These are phyloP conservation scores for Chromoteleia sp. DNA, from an alignment of 2,888 invertebrate genomes.

Conservation along the genomic window DNA sequence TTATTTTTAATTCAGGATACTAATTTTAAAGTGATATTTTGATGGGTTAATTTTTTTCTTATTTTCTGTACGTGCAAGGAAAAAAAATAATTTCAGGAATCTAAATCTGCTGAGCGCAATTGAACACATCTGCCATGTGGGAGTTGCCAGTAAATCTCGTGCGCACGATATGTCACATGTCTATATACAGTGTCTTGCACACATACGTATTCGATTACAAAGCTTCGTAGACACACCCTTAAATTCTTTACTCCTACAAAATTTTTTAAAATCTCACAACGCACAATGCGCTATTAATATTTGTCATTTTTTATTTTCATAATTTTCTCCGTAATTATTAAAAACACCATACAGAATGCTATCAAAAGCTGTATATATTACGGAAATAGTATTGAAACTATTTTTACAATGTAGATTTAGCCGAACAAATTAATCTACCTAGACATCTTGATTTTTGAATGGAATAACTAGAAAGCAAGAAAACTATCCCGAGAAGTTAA, in stretches of 20 bases:
- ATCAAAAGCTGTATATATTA: neutral
- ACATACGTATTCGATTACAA: slow-evolving; percentile 73
- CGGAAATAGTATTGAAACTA: neutral
- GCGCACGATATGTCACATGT: slow-evolving; percentile 75
- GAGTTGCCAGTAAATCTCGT: slow-evolving; percentile 73
- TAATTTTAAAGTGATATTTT: slow-evolving; percentile 25
- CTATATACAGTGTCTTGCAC: slow-evolving; percentile 71
- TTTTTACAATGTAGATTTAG: neutral
- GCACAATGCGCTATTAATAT: slow-evolving; percentile 50
- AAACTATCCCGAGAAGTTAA: neutral
- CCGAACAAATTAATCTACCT: neutral
- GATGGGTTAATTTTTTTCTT: slow-evolving; percentile 25
- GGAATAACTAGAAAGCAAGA: neutral
- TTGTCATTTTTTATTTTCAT: slow-evolving; percentile 20
- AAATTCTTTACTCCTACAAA: slow-evolving; percentile 70
- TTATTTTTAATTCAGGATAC: neutral
- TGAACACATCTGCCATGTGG: slow-evolving; percentile 78
- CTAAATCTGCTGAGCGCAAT: slow-evolving; percentile 72
- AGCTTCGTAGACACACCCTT: slow-evolving; percentile 74
- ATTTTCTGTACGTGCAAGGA: slow-evolving; percentile 11
- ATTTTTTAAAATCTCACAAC: neutral
- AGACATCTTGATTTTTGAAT: slow-evolving; percentile 12
- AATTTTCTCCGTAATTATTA: slow-evolving; percentile 34
- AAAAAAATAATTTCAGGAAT: slow-evolving; percentile 65
- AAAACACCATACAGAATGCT: neutral